These are phyloP conservation scores for Oxystoma pomonae DNA, from an alignment of 2,888 invertebrate species.

Conservation along the genomic window DNA sequence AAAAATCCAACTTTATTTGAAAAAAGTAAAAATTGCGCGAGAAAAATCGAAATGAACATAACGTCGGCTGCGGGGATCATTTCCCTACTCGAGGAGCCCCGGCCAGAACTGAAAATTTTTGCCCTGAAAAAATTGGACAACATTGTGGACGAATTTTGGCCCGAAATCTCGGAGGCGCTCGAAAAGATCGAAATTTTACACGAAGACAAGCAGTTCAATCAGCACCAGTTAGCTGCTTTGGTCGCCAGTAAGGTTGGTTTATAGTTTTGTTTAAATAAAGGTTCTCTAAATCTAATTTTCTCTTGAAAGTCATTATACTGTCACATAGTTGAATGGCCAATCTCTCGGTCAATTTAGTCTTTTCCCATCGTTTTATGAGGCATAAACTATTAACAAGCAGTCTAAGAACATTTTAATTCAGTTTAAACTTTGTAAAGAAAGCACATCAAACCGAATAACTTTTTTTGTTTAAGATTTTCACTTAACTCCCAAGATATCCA, in stretches of 20 bases:
- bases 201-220: conserved; percentile 84
- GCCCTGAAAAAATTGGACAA: conserved; percentile 88
- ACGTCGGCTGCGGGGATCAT: conserved; percentile 82
- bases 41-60: conserved; percentile 48
- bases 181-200: conserved; percentile 96
- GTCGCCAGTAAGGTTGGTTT: conserved; percentile 88
- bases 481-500: no score
- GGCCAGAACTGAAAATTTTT: conserved; percentile 89
- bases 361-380: no score
- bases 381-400: no score
- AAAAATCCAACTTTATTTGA: neutral
- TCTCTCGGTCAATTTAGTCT: no score
- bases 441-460: no score
- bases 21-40: neutral
- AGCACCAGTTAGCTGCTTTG: conserved; percentile 90
- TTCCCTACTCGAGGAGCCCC: conserved; percentile 91
- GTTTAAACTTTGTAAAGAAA: no score
- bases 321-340: no score
- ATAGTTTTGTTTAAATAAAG: no score
- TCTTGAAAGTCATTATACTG: no score
- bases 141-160: conserved; percentile 98
- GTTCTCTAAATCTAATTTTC: no score
- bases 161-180: conserved; percentile 96
- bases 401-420: no score
- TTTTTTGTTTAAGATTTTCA: no score